Evolutionary conservation across 35 echinoderm and acorn worm genomes (phyloP), one percentile per base, ranked within the genome.

Genomic region (Acanthaster planci): DNA sequence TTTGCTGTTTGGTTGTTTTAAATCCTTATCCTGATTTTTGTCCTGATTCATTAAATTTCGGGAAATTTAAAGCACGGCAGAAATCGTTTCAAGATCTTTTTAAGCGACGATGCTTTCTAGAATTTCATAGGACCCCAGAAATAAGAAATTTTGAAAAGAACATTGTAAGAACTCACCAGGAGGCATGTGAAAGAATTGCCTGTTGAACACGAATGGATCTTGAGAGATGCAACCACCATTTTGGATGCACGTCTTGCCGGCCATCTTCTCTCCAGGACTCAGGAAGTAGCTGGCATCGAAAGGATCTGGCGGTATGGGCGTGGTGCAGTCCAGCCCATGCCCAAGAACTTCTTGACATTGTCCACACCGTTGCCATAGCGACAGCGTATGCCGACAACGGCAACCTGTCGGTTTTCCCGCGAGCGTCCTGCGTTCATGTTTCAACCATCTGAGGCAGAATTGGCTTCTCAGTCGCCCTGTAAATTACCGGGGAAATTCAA

Each of bases 311-410:
- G 91, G 91, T 19, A 60, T 67, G 21, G 86, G 38, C 15, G 44
- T 80, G 14, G 68, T 93, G 29, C 91, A 93, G 26, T 93, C 91
- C 29, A 82, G 22, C 10, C 84, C 80, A 88, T 89, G 9, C 75
- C 56, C 92, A 86, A 93, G 52, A 93, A 89, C 36, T 93, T 57
- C 15, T 64, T 30, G 35, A 55, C 51, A n/a, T 40, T 60, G 18
- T 89, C 76, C n/a, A 93, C 72, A 10, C 77, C 87, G 44, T 85
- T 52, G 68, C 68, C 80, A 78, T 72, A 93, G 29, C 92, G 86
- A 79, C 91, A 93, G n/a, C 91, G 86, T 10, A 93, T 93, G 15
- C 91, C 91, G 8, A 89, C 86, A 14, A 93, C 89, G 40, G 92
- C 92, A 19, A 94, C 78, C 22, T 90, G 86, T 19, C 58, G 40